phyloP scores from a whole-genome alignment of 2,888 invertebrate genomes.

The Allygus modestus region DNA sequence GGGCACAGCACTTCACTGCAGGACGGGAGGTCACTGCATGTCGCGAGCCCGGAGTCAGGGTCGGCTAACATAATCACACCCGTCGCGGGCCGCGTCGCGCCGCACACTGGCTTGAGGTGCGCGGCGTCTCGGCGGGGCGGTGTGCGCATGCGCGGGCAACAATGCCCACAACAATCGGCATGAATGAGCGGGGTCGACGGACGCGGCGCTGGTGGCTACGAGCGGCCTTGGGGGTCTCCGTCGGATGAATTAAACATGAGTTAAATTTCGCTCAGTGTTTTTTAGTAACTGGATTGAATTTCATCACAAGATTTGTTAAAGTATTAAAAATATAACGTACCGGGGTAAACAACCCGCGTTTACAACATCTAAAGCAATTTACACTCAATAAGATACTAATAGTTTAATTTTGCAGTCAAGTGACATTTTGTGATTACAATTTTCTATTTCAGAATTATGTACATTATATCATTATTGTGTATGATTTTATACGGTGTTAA shows the following conservation, averaged over 20 bases:
- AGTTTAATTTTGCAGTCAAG: too few species aligned
- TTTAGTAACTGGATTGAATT: neutral
- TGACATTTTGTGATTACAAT: too few species aligned
- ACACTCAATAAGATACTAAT: too few species aligned
- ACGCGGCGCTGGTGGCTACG: neutral
- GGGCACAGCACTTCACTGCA: slow-evolving; percentile 69
- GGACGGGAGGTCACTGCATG: slow-evolving; percentile 72
- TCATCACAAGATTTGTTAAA: too few species aligned
- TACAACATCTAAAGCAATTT: too few species aligned
- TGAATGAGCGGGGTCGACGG: slow-evolving; percentile 40
- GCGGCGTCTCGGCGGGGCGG: slow-evolving; percentile 29
- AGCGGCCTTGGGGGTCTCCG: neutral
- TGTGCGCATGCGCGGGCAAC: slow-evolving; percentile 57
- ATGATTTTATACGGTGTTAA: too few species aligned
- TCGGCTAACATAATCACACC: slow-evolving; percentile 68
- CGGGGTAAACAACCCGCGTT: too few species aligned
- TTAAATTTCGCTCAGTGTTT: slow-evolving; percentile 11
- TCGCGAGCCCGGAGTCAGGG: slow-evolving; percentile 73
- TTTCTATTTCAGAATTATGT: too few species aligned
- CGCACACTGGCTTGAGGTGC: slow-evolving; percentile 53
- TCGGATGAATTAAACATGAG: slow-evolving; percentile 35
- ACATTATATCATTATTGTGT: too few species aligned
- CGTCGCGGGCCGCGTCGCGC: slow-evolving; percentile 56
- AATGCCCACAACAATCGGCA: slow-evolving; percentile 49
- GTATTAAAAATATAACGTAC: too few species aligned